A percentile compares a stretch with the other conserved stretches of the same genome.
Conservation (phyloP, 2,797 vertebrate species). For the Urophycis tenuis region DNA sequence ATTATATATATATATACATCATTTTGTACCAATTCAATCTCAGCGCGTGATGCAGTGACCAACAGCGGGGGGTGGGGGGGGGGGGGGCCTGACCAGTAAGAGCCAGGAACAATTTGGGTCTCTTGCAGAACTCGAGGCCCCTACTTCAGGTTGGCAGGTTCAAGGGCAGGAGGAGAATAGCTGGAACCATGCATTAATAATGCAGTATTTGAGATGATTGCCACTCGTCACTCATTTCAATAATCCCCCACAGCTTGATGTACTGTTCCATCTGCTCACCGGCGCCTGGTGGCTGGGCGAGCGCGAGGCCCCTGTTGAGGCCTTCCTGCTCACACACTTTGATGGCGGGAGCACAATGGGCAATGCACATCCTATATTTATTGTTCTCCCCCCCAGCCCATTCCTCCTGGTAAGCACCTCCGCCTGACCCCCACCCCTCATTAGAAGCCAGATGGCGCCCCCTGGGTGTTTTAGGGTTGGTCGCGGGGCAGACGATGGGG, state of each 20-base stretch:
- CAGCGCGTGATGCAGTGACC: constrained; percentile 81
- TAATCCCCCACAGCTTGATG: constrained; percentile 83
- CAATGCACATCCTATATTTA: constrained; percentile 52
- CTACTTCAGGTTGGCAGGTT: constrained; percentile 67
- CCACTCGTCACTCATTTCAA: constrained; percentile 81
- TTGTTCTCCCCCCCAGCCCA: constrained; percentile 55
- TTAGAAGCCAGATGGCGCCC: constrained; percentile 73
- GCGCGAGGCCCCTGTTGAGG: constrained; percentile 61
- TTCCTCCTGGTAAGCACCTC: not conserved
- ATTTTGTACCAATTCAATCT: constrained; percentile 77
- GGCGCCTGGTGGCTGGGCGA: constrained; percentile 64
- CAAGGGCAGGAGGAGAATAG: constrained; percentile 76
- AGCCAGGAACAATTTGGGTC: constrained; percentile 53
- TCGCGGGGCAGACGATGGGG: constrained; percentile 52
- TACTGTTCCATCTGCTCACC: constrained; percentile 81
- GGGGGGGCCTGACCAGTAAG: constrained; percentile 44
- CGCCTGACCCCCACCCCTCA: constrained; percentile 19
- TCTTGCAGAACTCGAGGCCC: constrained; percentile 52
- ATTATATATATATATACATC: constrained; percentile 38
- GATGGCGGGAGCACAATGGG: constrained; percentile 75
- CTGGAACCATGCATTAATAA: constrained; percentile 81
- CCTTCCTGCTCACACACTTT: constrained; percentile 66
- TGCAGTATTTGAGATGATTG: constrained; percentile 76
- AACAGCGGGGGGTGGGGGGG: too few species aligned
- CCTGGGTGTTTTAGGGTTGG: constrained; percentile 32